Base-by-base conservation (phyloP, 2,113 vertebrate species). In the Sitta europaea region DNA sequence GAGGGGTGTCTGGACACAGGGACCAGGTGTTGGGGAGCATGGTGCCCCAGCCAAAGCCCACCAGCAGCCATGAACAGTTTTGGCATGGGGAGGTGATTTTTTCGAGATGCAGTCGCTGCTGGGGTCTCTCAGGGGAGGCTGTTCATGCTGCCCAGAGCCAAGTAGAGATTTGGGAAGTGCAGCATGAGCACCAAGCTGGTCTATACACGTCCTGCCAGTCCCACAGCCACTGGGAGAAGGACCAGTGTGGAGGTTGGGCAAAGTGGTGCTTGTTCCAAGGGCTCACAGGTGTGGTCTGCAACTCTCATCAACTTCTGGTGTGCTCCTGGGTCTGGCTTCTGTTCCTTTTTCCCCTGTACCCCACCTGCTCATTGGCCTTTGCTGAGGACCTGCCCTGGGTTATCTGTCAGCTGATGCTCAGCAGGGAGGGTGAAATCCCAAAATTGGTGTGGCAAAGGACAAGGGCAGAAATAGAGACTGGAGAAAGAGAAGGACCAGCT, bases 361-460 rank as follows among this genome's bases (percentile, higher is more conserved):
- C 13, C 29, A 24, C 16, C 3, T 12, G 9, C 19, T 66, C 11
- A 0, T 2, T 29, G 63, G n/a, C 12, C 28, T 31, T 43, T 50
- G 63, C 43, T 3, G 4, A 81, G 54, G 24, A 48, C 63, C 48
- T 57, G 20, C 55, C 50, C 36, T 2, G 33, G 24, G 17, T 66
- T 71, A 20, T 42, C 62, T 8, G 0, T 55, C 7, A 38, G 31
- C 74, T 43, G 47, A 33, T 12, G 38, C 43, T 75, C 57, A 29
- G 28, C 0, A 0, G 10, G 38, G 59, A 77, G 38, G 14, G 9
- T 0, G 0, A 86, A 62, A 75, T 47, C 36, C 31, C 42, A n/a
- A 42, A 74, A 55, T 0, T 36, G 35, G 5, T 59, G 31, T 45
- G 51, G 47, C 35, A 58, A 71, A 77, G n/a, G 58, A 28, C 77